Conservation (phyloP, 2,113 vertebrate genomes). For the Equus quagga region DNA sequence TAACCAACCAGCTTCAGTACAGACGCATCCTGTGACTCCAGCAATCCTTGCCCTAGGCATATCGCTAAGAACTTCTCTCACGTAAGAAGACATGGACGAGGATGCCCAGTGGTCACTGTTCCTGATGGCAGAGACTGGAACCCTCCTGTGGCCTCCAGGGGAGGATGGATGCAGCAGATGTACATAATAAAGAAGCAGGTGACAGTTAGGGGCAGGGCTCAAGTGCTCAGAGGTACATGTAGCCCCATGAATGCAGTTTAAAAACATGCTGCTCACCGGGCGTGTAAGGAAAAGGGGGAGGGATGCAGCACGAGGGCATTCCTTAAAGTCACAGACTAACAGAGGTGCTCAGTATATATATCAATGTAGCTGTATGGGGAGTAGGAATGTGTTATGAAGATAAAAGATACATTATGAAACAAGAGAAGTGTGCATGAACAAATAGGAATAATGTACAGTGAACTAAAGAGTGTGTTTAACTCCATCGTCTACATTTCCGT, state of each 20-base stretch:
- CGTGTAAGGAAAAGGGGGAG: neutral
- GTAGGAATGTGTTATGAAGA: neutral
- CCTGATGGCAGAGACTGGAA: neutral
- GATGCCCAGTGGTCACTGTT: neutral
- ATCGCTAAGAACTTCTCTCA: neutral
- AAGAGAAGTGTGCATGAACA: neutral
- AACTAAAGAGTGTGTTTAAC: neutral
- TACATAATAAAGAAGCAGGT: rapidly evolving
- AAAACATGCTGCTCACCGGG: neutral
- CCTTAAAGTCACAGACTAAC: neutral
- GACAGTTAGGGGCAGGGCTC: neutral
- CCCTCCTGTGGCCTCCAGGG: no score
- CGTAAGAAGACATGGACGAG: neutral
- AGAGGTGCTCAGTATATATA: neutral
- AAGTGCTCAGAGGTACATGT: rapidly evolving
- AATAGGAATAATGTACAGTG: neutral
- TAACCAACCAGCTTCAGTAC: rapidly evolving
- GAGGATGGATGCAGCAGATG: rapidly evolving
- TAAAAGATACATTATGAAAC: neutral
- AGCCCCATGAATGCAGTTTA: rapidly evolving
- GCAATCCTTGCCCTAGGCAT: no score
- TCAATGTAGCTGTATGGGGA: neutral
- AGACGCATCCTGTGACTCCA: no score
- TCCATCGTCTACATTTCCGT: neutral
- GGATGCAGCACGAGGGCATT: neutral